Percentiles rank a stretch among this genome's conserved stretches.
Evolutionary conservation across 1,140 invertebrate species (phyloP).

Genomic region (Steinernema feltiae): DNA sequence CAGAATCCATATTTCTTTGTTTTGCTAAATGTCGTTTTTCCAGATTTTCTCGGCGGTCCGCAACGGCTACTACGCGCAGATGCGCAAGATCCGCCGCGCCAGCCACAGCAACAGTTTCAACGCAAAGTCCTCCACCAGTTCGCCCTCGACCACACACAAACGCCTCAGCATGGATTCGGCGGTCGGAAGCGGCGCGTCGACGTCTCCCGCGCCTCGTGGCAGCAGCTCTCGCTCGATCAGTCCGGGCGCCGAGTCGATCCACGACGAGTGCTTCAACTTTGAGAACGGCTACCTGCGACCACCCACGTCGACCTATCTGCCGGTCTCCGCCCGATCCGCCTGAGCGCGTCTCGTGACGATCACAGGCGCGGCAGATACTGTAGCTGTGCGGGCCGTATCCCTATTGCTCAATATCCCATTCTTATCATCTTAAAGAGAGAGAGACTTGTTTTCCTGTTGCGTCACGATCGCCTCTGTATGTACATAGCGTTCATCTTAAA

Average conservation of each 20-base stretch:
- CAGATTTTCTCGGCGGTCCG: conserved; percentile 53
- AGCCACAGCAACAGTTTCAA: conserved; percentile 12
- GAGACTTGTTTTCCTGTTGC: no score
- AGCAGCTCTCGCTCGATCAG: neutral
- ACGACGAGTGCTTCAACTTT: neutral
- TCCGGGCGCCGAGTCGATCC: neutral
- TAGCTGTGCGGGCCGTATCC: neutral
- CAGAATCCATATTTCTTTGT: conserved; percentile 17
- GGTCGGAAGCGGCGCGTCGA: neutral
- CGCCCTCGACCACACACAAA: neutral
- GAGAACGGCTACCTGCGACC: neutral
- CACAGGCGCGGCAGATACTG: neutral
- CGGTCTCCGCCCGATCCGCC: neutral
- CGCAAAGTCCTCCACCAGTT: neutral
- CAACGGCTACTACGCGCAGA: conserved; percentile 54
- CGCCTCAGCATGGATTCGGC: conserved; percentile 2
- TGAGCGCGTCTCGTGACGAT: neutral
- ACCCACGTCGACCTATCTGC: neutral
- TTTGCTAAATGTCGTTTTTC: conserved; percentile 24
- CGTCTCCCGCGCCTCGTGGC: neutral
- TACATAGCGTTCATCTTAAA: no score
- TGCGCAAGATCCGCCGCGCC: conserved; percentile 23
- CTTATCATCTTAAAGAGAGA: neutral
- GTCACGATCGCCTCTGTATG: no score
- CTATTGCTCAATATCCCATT: conserved; percentile 1